Evolutionary conservation across 1,140 invertebrate genomes (phyloP).

Genomic region (Ctenoplectra terminalis): DNA sequence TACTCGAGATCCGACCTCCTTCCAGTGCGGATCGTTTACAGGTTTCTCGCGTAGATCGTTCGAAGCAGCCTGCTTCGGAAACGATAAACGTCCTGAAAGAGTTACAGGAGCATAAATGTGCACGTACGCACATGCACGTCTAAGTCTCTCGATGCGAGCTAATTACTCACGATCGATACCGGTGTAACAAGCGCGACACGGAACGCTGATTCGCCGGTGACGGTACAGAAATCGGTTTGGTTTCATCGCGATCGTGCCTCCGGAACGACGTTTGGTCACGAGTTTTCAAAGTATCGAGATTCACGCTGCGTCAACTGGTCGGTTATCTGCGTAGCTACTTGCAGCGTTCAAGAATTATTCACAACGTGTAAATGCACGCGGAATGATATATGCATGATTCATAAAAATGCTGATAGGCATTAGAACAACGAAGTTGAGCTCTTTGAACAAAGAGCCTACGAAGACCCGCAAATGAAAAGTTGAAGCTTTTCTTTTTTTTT

Average conservation of each 20-base stretch:
- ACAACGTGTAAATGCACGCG: neutral
- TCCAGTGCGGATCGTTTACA: neutral
- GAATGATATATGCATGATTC: slow-evolving; percentile 12
- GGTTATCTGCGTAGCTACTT: neutral
- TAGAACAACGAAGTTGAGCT: neutral
- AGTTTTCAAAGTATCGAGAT: slow-evolving; percentile 3
- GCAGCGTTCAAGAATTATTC: slow-evolving; percentile 9
- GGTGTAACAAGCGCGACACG: neutral
- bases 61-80: neutral
- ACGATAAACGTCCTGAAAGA: slow-evolving; percentile 33
- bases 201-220: neutral
- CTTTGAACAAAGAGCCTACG: too few species aligned
- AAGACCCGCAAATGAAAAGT: too few species aligned
- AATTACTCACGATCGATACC: slow-evolving; percentile 31
- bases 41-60: slow-evolving; percentile 2
- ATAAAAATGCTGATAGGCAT: neutral
- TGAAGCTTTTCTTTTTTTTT: too few species aligned
- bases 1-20: slow-evolving; percentile 4
- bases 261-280: neutral
- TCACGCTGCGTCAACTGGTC: neutral
- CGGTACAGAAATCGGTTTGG: neutral
- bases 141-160: neutral
- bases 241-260: neutral
- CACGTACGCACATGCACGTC: neutral
- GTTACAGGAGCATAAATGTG: slow-evolving; percentile 22